phyloP scores from a whole-genome alignment of 2,888 invertebrate species.

The Periphyllus acericola region DNA sequence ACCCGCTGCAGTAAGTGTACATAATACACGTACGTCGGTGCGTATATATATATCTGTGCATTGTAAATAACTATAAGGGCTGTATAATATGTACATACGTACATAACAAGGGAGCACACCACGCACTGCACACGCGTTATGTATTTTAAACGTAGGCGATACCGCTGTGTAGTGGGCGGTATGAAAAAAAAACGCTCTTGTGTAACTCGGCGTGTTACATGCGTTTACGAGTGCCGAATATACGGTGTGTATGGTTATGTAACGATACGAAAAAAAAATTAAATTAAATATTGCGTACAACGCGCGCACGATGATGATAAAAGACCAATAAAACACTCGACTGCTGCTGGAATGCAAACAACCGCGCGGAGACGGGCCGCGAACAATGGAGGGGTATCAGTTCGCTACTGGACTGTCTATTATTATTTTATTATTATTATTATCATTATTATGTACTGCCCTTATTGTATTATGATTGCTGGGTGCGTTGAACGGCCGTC shows the following conservation, averaged over 20 bases:
- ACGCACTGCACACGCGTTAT: not conserved
- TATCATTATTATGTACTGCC: not conserved
- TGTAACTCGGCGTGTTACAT: no score
- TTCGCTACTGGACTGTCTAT: not conserved
- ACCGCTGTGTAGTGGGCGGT: no score
- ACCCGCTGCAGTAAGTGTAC: not conserved
- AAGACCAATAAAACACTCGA: slow-evolving; percentile 32
- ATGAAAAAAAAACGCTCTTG: no score
- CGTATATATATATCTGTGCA: no score
- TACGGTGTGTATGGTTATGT: not conserved
- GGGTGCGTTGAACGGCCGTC: no score
- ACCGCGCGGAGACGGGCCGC: not conserved
- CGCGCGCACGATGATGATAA: not conserved
- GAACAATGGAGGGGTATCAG: not conserved
- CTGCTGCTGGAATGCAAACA: slow-evolving; percentile 22
- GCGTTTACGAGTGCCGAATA: not conserved
- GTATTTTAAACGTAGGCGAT: no score
- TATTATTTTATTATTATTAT: not conserved
- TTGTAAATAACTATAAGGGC: no score
- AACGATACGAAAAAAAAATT: not conserved
- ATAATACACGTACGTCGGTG: not conserved
- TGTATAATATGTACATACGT: not conserved
- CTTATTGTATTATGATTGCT: no score
- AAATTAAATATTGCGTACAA: not conserved
- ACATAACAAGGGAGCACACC: not conserved